Evolutionary conservation across 2,113 vertebrate genomes (phyloP).

Genomic region (Oriolus oriolus): DNA sequence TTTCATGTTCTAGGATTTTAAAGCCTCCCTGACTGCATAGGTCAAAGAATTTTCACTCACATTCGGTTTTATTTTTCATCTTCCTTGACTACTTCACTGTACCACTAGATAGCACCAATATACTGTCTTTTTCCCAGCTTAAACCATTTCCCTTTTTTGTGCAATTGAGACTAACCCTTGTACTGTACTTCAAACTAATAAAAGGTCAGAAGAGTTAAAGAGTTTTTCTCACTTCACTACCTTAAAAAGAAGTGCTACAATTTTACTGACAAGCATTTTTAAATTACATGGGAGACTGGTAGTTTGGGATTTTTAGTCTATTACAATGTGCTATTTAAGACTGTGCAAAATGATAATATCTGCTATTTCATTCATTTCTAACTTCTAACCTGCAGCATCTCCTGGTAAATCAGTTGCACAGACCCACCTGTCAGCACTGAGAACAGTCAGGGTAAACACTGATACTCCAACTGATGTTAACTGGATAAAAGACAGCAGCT

Average conservation of each 20-base stretch:
- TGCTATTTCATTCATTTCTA: neutral
- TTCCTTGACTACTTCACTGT: slow-evolving; percentile 11
- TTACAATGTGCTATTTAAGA: neutral
- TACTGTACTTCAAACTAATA: slow-evolving; percentile 34
- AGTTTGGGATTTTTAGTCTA: neutral
- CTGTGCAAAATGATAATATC: neutral
- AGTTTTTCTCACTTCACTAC: neutral
- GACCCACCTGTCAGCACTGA: slow-evolving; percentile 84
- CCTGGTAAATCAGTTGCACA: neutral
- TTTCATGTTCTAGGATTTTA: neutral
- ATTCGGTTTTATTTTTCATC: slow-evolving; percentile 31
- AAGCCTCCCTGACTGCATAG: neutral
- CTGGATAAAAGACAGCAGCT: slow-evolving; percentile 81
- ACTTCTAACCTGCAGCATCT: neutral
- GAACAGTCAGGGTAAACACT: slow-evolving; percentile 80
- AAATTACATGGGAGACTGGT: neutral
- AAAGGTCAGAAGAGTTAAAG: slow-evolving; percentile 17
- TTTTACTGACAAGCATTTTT: neutral
- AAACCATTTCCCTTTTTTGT: neutral
- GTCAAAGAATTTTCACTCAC: neutral
- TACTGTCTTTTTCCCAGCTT: slow-evolving; percentile 1
- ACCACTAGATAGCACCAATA: slow-evolving; percentile 78
- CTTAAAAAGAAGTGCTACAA: neutral
- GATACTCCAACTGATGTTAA: slow-evolving; percentile 81
- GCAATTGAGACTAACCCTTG: neutral